Base-by-base conservation (phyloP, 2,888 invertebrate species). In the Eupithecia centaureata region DNA sequence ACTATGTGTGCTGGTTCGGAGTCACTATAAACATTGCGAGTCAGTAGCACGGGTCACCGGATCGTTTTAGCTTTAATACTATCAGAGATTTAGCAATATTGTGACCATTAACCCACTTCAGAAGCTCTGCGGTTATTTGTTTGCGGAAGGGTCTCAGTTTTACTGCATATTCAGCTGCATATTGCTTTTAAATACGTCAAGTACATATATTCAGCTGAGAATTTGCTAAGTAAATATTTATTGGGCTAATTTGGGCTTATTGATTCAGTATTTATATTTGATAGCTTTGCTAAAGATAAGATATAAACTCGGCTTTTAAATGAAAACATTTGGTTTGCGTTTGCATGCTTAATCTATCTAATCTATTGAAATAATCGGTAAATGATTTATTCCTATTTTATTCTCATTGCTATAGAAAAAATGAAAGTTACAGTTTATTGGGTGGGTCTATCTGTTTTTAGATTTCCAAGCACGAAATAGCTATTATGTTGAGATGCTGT, bases 101-200 rank as follows among this genome's bases (percentile, higher is more conserved):
- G 78, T 76, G 77, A 75, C 82, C 79, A 88, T 91, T 92, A 90
- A 91, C 91, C 92, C 76, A 90, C 77, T 83, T 91, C 81, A 65
- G 47, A 76, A 76, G 76, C 80, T 79, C 77, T 82, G 78, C 81
- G 78, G 74, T 70, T 58, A 77, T 76, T 81, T 81, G 84, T 85
- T 85, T 86, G 82, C 85, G 85, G 86, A 86, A 87, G 84, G 77
- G 76, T 77, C 70, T 57, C 52, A 56, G 28, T 62, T 68, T 68
- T 62, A 67, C 63, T 62, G 63, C 58, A 65, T 28, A 56, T 56
- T 28, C 28, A 28, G 28, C n/a, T 56, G 47, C 47, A 47, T 47
- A 22, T 12, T 22, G 47, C 47, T 47, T 47, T 47, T 47, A 22
- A 10, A 22, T 47, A 47, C 18, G n/a, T n/a, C n/a, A n/a, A n/a